Conservation (phyloP, 2,888 invertebrate species). For the Cephus pygmeus region DNA sequence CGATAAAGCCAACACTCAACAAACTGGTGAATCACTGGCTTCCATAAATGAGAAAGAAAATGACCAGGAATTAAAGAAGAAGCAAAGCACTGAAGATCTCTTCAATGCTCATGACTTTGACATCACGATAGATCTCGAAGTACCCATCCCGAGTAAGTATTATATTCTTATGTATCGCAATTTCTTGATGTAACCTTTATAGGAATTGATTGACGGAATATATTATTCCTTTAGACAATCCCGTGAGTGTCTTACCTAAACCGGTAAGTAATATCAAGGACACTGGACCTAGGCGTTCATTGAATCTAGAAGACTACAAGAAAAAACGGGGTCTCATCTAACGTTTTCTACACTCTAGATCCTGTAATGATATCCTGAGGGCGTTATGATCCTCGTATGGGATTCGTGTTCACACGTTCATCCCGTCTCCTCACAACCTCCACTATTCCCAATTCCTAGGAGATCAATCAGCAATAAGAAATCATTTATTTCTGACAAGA, state of each 20-base stretch:
- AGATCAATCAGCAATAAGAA: neutral
- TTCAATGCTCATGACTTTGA: slow-evolving; percentile 92
- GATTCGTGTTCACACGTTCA: neutral
- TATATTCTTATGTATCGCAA: neutral
- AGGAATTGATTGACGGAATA: slow-evolving; percentile 3
- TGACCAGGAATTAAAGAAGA: slow-evolving; percentile 57
- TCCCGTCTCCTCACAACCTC: neutral
- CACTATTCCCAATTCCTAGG: neutral
- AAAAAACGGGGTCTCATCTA: slow-evolving; percentile 91
- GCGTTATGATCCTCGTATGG: neutral
- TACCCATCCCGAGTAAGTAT: slow-evolving; percentile 80
- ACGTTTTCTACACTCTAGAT: slow-evolving; percentile 33
- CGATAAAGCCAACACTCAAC: slow-evolving; percentile 34
- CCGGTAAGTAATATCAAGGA: slow-evolving; percentile 80
- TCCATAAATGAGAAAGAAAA: slow-evolving; percentile 55
- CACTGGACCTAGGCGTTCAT: slow-evolving; percentile 83
- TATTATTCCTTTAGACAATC: slow-evolving; percentile 71
- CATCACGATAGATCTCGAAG: slow-evolving; percentile 91
- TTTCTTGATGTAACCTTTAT: neutral
- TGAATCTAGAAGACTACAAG: slow-evolving; percentile 93
- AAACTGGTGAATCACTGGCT: slow-evolving; percentile 44
- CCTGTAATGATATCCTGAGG: neutral
- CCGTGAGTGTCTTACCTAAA: slow-evolving; percentile 80
- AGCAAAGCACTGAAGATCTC: slow-evolving; percentile 68
- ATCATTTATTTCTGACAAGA: neutral